These are phyloP conservation scores for Stylophora pistillata DNA, from an alignment of 64 coral and sea anemone genomes.

Conservation along the genomic window DNA sequence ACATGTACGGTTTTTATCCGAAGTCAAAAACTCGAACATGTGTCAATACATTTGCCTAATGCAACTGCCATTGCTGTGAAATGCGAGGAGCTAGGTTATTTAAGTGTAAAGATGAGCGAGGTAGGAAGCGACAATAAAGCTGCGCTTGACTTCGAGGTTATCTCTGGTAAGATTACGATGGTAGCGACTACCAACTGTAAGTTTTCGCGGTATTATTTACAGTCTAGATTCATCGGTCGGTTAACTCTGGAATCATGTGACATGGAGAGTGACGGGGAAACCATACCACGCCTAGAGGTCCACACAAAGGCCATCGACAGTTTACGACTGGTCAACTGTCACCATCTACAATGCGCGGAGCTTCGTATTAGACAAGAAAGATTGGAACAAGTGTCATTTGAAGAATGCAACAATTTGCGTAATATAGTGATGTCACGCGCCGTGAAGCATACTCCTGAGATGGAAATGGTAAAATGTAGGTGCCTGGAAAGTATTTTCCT, in stretches of 20 bases:
- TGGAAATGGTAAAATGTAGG: slow-evolving; percentile 2
- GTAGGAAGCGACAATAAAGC: not conserved
- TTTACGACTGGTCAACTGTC: slow-evolving; percentile 5
- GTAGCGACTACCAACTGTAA: slow-evolving; percentile 9
- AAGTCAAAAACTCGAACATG: slow-evolving; percentile 6
- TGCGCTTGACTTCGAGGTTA: slow-evolving; percentile 3
- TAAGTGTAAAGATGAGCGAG: slow-evolving; percentile 20
- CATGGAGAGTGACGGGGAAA: not conserved
- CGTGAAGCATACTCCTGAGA: not conserved
- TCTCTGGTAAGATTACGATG: not conserved
- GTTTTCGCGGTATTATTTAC: slow-evolving; percentile 22
- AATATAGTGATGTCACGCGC: not conserved
- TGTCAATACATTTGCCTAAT: slow-evolving; percentile 33
- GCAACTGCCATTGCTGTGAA: slow-evolving; percentile 23
- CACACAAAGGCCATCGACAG: slow-evolving; percentile 3
- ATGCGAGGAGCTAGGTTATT: slow-evolving; percentile 26
- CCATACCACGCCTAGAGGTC: slow-evolving; percentile 5
- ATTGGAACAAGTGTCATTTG: not conserved
- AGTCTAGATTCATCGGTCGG: not conserved
- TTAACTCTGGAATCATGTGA: slow-evolving; percentile 3
- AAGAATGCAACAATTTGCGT: slow-evolving; percentile 19
- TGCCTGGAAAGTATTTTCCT: slow-evolving; percentile 8
- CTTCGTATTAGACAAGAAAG: not conserved
- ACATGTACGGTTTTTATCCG: slow-evolving; percentile 25
- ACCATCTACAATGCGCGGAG: slow-evolving; percentile 21